Percentiles rank a stretch among this genome's conserved stretches.
Evolutionary conservation across 2,113 vertebrate genomes (phyloP).

Genomic region (Vidua macroura): DNA sequence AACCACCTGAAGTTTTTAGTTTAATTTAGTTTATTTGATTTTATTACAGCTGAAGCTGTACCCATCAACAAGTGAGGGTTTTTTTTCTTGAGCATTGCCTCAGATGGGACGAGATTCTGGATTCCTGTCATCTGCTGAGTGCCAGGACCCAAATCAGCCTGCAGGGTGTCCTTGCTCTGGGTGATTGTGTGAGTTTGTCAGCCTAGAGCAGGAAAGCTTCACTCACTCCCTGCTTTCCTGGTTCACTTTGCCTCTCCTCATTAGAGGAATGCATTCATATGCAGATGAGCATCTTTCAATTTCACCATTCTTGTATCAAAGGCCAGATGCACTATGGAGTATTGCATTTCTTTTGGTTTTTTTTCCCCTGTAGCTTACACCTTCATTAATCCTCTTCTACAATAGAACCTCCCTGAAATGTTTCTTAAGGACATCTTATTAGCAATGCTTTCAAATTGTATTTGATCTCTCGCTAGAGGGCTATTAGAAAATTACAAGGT

Average conservation of each 20-base stretch:
- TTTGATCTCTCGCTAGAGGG: neutral
- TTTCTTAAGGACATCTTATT: neutral
- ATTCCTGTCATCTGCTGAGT: neutral
- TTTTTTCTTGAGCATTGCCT: neutral
- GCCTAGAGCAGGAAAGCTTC: neutral
- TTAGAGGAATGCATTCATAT: neutral
- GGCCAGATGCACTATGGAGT: neutral
- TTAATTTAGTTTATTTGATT: neutral
- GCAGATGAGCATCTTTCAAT: neutral
- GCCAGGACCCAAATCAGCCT: neutral
- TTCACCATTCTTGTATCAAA: neutral
- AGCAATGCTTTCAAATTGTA: neutral
- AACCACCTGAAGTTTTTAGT: neutral
- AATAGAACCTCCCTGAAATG: neutral
- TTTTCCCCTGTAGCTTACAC: neutral
- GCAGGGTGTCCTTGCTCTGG: neutral
- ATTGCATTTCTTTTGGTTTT: neutral
- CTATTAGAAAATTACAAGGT: neutral
- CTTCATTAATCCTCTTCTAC: neutral
- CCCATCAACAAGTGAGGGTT: fast-evolving
- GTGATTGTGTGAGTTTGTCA: neutral
- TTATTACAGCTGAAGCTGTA: neutral
- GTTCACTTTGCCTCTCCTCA: neutral
- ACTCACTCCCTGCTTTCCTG: neutral
- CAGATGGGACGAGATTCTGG: neutral